Base-by-base conservation (phyloP, 64 coral and sea anemone species). In the Orbicella faveolata region DNA sequence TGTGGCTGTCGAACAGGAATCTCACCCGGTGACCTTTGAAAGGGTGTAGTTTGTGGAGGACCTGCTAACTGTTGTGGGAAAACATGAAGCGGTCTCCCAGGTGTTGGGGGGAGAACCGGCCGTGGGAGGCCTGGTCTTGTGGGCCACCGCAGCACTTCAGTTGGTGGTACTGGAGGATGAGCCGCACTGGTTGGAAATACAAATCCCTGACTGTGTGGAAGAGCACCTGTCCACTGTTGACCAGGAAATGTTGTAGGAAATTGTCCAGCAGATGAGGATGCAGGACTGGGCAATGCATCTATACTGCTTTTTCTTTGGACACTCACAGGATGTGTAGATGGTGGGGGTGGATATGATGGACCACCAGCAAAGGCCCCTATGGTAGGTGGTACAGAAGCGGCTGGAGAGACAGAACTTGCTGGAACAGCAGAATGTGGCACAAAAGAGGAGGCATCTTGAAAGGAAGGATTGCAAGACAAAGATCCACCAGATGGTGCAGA, bases 391-490 rank as follows among this genome's bases (percentile, higher is more conserved):
- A 75, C 52, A 68, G 55, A 15, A 6, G 37, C 54, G 25, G 54
- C 67, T 75, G 79, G 79, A 44, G 79, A 36, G 14, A 36, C 34
- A 36, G 80, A 39, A n/a, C 78, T 33, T 75, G 68, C 79, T 19
- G 26, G 35, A 14, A 59, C 10, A 20, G 41, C 44, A 75, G 70
- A 67, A 15, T 48, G 36, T 15, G 76, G 76, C 21, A n/a, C 36
- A 48, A 53, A 53, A 9, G 20, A 37, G 1, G 75, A 19, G 5
- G 23, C 26, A 34, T 44, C 26, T 55, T 18, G 86, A 63, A 15
- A 34, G 4, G 52, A 10, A 34, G 73, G 54, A 88, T 12, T 21
- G 14, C 52, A 85, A 13, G 62, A 65, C 19, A 53, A 20, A 23
- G 82, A 23, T 25, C 37, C 65, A 85, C 82, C 68, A 52, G 64